Conservation (phyloP, 2,113 vertebrate species). For the Equus quagga region DNA sequence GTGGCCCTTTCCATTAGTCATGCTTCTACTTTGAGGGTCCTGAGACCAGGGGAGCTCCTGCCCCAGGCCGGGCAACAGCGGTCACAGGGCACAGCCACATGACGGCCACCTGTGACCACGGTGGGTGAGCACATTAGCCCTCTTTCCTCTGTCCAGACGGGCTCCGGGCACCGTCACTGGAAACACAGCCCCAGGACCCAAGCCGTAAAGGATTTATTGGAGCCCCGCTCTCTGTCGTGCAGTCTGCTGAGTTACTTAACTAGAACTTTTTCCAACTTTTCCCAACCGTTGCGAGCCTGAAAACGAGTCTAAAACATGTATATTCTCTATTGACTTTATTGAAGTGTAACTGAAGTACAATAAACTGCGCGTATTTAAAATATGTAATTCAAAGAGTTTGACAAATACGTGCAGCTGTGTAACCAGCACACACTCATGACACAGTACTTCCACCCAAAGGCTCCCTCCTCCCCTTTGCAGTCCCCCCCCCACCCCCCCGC, state of each 20-base stretch:
- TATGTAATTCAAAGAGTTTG: not conserved
- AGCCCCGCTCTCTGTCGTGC: accelerated
- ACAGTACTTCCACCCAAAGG: too few species aligned
- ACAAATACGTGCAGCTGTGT: not conserved
- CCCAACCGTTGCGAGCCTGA: not conserved
- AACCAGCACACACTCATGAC: not conserved
- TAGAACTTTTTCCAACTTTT: not conserved
- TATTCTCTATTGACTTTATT: not conserved
- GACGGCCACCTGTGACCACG: accelerated
- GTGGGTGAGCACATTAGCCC: not conserved
- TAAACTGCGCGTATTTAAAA: not conserved
- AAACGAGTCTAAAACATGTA: not conserved
- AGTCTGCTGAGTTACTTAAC: not conserved
- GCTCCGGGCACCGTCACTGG: too few species aligned
- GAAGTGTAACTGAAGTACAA: not conserved
- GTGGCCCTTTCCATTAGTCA: not conserved
- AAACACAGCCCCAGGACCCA: not conserved
- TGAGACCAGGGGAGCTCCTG: not conserved
- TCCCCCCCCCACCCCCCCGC: not conserved
- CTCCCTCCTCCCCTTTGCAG: accelerated
- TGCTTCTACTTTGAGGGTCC: not conserved
- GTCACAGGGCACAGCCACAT: not conserved
- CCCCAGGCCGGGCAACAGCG: not conserved
- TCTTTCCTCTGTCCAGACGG: not conserved
- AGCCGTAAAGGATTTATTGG: accelerated